phyloP scores from a whole-genome alignment of 2,113 vertebrate species.

The Megaceryle maxima region DNA sequence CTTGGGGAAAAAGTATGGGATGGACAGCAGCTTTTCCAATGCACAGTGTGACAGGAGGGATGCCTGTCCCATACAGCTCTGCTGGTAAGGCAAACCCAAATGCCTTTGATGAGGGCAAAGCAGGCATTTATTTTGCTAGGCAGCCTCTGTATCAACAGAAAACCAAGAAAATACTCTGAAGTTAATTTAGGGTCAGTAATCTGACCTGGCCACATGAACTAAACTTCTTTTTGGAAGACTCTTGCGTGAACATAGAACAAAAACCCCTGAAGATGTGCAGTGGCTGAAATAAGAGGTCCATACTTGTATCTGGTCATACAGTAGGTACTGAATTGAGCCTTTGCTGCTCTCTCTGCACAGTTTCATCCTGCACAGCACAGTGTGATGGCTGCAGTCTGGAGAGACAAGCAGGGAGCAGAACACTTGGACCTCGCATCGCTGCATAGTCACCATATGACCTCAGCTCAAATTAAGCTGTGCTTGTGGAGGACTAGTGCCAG shows the following conservation, averaged over 20 bases:
- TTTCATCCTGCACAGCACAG: neutral
- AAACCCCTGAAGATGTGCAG: neutral
- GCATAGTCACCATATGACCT: fast-evolving
- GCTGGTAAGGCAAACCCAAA: neutral
- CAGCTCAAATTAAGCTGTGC: neutral
- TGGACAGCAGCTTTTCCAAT: neutral
- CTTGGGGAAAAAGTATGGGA: neutral
- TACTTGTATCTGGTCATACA: neutral
- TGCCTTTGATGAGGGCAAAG: neutral
- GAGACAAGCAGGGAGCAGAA: neutral
- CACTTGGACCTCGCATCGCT: fast-evolving
- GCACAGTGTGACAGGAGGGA: neutral
- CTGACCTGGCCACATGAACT: neutral
- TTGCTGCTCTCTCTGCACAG: fast-evolving
- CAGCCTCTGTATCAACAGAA: neutral
- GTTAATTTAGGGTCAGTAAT: neutral
- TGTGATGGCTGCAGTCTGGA: neutral
- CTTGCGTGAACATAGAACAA: neutral
- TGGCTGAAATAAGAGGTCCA: neutral
- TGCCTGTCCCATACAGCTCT: neutral
- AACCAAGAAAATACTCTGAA: neutral
- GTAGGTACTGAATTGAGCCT: neutral
- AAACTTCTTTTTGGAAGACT: neutral
- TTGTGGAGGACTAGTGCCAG: neutral
- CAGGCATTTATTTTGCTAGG: neutral